Conservation (phyloP, 2,888 invertebrate species). For the Eretmocerus hayati region DNA sequence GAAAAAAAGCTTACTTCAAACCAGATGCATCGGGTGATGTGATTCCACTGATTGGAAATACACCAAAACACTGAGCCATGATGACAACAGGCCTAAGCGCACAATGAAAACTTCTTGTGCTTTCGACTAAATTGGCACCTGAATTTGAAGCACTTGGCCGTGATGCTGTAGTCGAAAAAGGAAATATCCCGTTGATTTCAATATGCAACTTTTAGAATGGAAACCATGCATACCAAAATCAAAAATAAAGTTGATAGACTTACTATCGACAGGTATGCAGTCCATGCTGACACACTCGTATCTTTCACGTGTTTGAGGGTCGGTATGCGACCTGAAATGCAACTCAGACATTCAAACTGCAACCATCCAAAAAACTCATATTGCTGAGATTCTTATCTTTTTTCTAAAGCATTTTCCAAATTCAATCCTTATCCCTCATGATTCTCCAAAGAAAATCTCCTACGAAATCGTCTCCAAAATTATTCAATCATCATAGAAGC, state of each 20-base stretch:
- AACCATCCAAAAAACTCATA: too few relatives aligned
- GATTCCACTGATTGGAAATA: conserved; percentile 51
- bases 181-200: too few relatives aligned
- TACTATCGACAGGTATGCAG: conserved; percentile 22
- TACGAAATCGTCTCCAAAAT: too few relatives aligned
- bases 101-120: conserved; percentile 47
- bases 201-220: background rate
- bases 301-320: conserved; percentile 4
- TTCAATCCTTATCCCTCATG: too few relatives aligned
- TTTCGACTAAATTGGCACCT: conserved; percentile 15
- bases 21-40: conserved; percentile 44
- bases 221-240: background rate
- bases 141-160: conserved; percentile 16
- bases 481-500: too few relatives aligned
- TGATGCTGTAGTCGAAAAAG: too few relatives aligned
- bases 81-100: conserved; percentile 50
- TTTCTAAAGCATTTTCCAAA: too few relatives aligned
- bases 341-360: conserved; percentile 19
- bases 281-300: conserved; percentile 21
- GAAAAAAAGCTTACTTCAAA: conserved; percentile 42
- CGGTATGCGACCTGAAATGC: conserved; percentile 11
- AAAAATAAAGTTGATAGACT: conserved; percentile 3
- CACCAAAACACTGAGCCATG: conserved; percentile 50
- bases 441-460: too few relatives aligned
- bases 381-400: too few relatives aligned